These are phyloP conservation scores for Scolopax rusticola DNA, from an alignment of 2,797 vertebrate genomes.

Conservation along the genomic window DNA sequence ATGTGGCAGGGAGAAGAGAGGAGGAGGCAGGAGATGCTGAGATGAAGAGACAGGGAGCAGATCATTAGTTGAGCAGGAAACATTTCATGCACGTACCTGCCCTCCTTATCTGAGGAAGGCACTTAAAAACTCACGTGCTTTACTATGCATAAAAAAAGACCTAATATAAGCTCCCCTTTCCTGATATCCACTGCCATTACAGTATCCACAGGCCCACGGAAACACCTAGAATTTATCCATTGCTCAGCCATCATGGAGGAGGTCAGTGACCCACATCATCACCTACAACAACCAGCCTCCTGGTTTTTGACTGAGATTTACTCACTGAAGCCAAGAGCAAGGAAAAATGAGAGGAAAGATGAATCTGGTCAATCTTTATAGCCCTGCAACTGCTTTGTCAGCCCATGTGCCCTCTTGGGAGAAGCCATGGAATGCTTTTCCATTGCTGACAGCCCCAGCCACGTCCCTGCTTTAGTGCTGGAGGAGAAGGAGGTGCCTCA, in stretches of 20 bases:
- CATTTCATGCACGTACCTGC: fast-evolving
- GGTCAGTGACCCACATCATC: not conserved
- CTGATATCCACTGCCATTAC: not conserved
- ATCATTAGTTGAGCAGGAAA: not conserved
- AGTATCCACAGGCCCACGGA: not conserved
- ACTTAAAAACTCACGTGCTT: not conserved
- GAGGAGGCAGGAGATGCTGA: not conserved
- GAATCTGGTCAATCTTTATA: not conserved
- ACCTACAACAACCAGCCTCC: not conserved
- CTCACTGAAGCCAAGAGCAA: not conserved
- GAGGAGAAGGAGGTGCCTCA: fast-evolving
- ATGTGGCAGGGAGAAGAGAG: not conserved
- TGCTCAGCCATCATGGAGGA: not conserved
- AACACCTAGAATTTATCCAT: not conserved
- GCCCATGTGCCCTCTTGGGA: not conserved
- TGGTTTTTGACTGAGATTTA: not conserved
- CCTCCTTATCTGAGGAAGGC: fast-evolving
- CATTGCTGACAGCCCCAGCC: fast-evolving
- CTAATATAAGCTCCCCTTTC: not conserved
- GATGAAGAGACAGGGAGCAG: not conserved
- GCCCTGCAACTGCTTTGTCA: not conserved
- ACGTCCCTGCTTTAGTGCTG: not conserved
- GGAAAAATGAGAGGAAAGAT: fast-evolving
- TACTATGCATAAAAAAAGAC: not conserved
- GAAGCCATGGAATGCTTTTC: not conserved